Percentiles rank a stretch among this genome's conserved stretches.
phyloP scores from a whole-genome alignment of 1,140 invertebrate species.

The Oryctes rhinoceros region DNA sequence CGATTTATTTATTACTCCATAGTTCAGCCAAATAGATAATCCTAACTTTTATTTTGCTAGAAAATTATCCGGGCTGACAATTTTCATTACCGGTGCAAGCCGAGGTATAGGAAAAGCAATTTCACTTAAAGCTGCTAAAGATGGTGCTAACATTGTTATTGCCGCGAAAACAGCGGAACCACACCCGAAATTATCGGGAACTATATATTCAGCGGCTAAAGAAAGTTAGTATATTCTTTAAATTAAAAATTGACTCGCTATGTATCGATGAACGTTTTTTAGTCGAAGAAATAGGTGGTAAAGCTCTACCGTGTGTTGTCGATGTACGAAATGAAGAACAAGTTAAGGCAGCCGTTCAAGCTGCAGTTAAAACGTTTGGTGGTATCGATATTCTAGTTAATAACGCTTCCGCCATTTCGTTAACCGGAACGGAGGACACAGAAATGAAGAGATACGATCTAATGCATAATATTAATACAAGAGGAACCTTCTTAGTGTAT shows the following conservation, averaged over 20 bases:
- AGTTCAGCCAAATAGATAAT: too few relatives aligned
- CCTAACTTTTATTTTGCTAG: slow-evolving; percentile 61
- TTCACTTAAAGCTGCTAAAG: slow-evolving; percentile 90
- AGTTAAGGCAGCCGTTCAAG: slow-evolving; percentile 85
- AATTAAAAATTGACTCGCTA: not conserved
- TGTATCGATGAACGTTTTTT: slow-evolving; percentile 51
- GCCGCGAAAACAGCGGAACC: slow-evolving; percentile 96
- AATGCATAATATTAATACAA: slow-evolving; percentile 91
- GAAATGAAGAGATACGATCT: slow-evolving; percentile 97
- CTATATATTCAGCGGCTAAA: slow-evolving; percentile 95
- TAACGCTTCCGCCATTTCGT: slow-evolving; percentile 95
- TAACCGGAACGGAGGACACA: slow-evolving; percentile 86
- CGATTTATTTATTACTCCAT: too few relatives aligned
- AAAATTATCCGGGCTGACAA: slow-evolving; percentile 89
- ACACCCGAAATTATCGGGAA: slow-evolving; percentile 97
- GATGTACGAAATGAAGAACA: slow-evolving; percentile 91
- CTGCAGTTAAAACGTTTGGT: slow-evolving; percentile 90
- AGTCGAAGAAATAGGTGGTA: slow-evolving; percentile 93
- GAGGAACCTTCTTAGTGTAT: slow-evolving; percentile 93
- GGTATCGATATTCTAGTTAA: slow-evolving; percentile 96
- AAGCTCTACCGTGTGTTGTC: slow-evolving; percentile 90
- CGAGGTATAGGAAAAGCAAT: slow-evolving; percentile 98
- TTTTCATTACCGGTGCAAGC: slow-evolving; percentile 97
- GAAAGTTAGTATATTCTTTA: slow-evolving; percentile 67
- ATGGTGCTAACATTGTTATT: slow-evolving; percentile 95